phyloP scores from a whole-genome alignment of 2,888 invertebrate species.

The Pachymerium ferrugineum region DNA sequence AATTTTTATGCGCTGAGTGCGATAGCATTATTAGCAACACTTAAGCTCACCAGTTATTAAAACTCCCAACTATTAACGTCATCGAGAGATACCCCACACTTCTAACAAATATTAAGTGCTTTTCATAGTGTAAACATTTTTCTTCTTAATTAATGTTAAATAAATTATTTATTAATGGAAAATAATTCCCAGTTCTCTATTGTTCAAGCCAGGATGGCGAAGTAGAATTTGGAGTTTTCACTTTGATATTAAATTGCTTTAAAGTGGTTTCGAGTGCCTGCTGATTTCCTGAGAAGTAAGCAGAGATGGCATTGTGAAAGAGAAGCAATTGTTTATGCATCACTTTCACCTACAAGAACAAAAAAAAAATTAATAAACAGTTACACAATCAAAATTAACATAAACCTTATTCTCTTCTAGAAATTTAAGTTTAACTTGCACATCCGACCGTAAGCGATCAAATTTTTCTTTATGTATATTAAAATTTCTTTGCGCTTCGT shows the following conservation, averaged over 20 bases:
- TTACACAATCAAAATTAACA: not conserved
- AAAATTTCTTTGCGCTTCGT: slow-evolving; percentile 74
- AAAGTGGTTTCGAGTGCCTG: slow-evolving; percentile 85
- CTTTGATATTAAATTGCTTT: slow-evolving; percentile 90
- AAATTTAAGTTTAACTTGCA: slow-evolving; percentile 90
- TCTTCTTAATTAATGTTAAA: no score
- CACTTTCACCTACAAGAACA: slow-evolving; percentile 77
- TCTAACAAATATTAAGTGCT: no score
- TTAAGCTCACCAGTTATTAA: no score
- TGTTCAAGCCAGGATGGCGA: slow-evolving; percentile 74
- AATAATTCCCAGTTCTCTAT: slow-evolving; percentile 36
- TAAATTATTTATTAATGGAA: not conserved
- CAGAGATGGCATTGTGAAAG: slow-evolving; percentile 93
- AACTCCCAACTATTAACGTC: no score
- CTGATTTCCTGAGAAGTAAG: slow-evolving; percentile 96
- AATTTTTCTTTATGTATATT: slow-evolving; percentile 81
- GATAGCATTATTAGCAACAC: no score
- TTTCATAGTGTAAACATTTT: no score
- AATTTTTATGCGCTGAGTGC: no score
- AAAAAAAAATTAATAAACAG: not conserved
- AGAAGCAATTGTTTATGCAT: slow-evolving; percentile 96
- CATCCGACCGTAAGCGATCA: slow-evolving; percentile 87
- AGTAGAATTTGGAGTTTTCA: slow-evolving; percentile 69
- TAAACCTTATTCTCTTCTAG: slow-evolving; percentile 90
- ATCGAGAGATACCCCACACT: no score